Percentiles rank a stretch among this genome's conserved stretches.
phyloP scores from a whole-genome alignment of 1,140 invertebrate genomes.

The Sarcophaga peregrina region DNA sequence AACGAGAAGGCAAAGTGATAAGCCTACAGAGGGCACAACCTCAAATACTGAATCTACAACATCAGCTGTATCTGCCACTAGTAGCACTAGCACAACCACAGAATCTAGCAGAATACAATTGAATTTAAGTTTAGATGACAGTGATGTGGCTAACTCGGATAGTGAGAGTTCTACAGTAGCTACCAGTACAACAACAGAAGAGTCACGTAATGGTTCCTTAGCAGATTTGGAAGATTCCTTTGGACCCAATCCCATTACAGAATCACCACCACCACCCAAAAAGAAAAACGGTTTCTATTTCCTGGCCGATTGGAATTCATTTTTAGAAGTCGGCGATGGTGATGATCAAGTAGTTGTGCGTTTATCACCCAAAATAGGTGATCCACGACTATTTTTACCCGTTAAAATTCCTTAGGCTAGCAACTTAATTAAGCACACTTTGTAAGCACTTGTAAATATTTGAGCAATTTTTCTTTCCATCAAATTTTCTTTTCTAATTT shows the following conservation, averaged over 20 bases:
- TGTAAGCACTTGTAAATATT: slow-evolving; percentile 36
- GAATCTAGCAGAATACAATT: slow-evolving; percentile 49
- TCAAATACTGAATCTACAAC: background rate
- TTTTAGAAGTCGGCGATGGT: slow-evolving; percentile 83
- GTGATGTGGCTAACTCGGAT: background rate
- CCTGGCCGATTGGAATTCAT: slow-evolving; percentile 85
- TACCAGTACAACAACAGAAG: slow-evolving; percentile 54
- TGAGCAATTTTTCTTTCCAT: background rate
- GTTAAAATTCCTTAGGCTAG: slow-evolving; percentile 73
- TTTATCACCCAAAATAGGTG: slow-evolving; percentile 82
- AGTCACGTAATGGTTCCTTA: slow-evolving; percentile 58
- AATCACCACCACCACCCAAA: slow-evolving; percentile 72
- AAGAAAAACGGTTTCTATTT: slow-evolving; percentile 83
- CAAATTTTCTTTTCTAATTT: background rate
- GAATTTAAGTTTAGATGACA: slow-evolving; percentile 49
- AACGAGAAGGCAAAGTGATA: slow-evolving; percentile 53
- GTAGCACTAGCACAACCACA: background rate
- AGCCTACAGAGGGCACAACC: slow-evolving; percentile 33
- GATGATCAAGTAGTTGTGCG: slow-evolving; percentile 80
- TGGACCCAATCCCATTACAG: slow-evolving; percentile 70
- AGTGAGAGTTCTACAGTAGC: background rate
- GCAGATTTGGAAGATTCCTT: slow-evolving; percentile 80
- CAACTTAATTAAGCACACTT: background rate
- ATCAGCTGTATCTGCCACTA: slow-evolving; percentile 16
- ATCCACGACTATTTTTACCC: slow-evolving; percentile 79